phyloP scores from a whole-genome alignment of 2,888 invertebrate genomes.

The Apamea monoglypha region DNA sequence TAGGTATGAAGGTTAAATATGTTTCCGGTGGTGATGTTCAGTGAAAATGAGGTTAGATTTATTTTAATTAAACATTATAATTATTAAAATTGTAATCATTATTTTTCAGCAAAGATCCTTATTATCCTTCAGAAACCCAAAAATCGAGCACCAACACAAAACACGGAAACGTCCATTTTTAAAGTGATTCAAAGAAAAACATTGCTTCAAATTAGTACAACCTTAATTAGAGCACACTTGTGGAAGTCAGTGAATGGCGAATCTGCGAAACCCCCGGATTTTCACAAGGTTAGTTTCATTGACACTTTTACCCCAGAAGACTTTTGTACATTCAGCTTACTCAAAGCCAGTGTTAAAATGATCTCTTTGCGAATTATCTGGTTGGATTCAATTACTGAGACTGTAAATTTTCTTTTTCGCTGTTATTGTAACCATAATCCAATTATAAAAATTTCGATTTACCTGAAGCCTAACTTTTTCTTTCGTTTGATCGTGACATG shows the following conservation, averaged over 20 bases:
- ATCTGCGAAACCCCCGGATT: slow-evolving; percentile 12
- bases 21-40: background rate
- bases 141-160: background rate
- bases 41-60: background rate
- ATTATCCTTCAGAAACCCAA: background rate
- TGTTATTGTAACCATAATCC: slow-evolving; percentile 1
- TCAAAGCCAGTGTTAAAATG: slow-evolving; percentile 1
- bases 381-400: slow-evolving; percentile 11
- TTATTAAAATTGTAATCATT: background rate
- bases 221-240: slow-evolving; percentile 51
- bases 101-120: background rate
- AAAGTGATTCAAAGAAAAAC: slow-evolving; percentile 28
- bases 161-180: background rate
- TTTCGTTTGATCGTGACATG: background rate
- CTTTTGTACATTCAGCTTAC: slow-evolving; percentile 13
- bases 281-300: slow-evolving; percentile 15
- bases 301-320: slow-evolving; percentile 14
- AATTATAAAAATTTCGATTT: background rate
- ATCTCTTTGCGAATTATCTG: slow-evolving; percentile 14
- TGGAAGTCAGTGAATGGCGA: slow-evolving; percentile 24
- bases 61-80: background rate
- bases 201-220: slow-evolving; percentile 43
- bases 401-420: slow-evolving; percentile 2
- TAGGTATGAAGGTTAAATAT: too few species aligned
- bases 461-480: background rate